Base-by-base conservation (phyloP, 2,888 invertebrate genomes). In the Cylloceria caligata region DNA sequence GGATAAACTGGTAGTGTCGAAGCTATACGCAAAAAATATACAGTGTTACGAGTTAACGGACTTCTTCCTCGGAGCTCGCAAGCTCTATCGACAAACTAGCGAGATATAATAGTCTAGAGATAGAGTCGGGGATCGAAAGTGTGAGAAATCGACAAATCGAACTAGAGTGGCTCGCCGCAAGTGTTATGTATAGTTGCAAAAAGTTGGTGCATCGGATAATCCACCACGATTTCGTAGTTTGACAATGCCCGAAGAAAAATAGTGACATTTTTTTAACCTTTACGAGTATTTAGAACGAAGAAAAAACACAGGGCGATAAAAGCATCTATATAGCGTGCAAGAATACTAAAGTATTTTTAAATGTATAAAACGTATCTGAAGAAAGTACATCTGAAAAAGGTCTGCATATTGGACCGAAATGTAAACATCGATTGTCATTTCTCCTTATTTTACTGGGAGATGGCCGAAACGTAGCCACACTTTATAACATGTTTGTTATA, bases 1-100 rank as follows among this genome's bases (percentile, higher is more conserved):
- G 74, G 78, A 81, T 76, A 67, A 79, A 82, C 84, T 84, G 80
- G 75, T 71, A 36, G 78, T 81, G 74, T 82, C 84, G 34, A 85
- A 72, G 71, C 45, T 62, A 62, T 42, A 68, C 68, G 16, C 42
- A 30, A 30, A 81, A n/a, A 72, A 76, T 36, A 45, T 72, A 64
- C 52, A 62, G 62, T 49, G 55, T 27, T 55, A 21, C 60, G 45
- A 9, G 65, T 71, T 72, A 72, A 77, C 76, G 60, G 67, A 76
- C 76, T 77, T 62, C 71, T 81, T 67, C 49, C 71, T 72, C 76
- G 64, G 47, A 57, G 64, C 67, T 49, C 36, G 47, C 45, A 52
- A 68, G 52, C 39, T 67, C 36, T 42, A 68, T 68, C 42, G 49
- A 68, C 72, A 76, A 81, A 72, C 67, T 77, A 72, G 62, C 42